A percentile compares a stretch with the other conserved stretches of the same genome.
Evolutionary conservation across 2,888 invertebrate genomes (phyloP).

Genomic region (Lithosia quadra): DNA sequence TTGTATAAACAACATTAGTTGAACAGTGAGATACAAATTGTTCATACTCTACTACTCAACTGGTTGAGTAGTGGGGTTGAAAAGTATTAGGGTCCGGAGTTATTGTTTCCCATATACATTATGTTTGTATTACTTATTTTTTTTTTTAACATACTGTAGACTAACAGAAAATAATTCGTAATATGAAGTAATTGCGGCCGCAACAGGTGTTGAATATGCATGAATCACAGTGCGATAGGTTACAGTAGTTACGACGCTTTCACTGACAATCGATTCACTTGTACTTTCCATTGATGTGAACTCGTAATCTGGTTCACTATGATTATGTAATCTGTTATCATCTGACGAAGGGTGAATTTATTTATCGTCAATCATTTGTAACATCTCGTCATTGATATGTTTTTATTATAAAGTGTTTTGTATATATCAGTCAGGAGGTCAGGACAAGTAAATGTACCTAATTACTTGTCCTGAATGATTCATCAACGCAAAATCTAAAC

Average conservation of each 20-base stretch:
- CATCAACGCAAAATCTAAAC: too few relatives aligned
- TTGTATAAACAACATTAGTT: too few relatives aligned
- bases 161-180: conserved; percentile 28
- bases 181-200: conserved; percentile 18
- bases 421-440: too few relatives aligned
- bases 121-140: not conserved
- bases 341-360: conserved; percentile 18
- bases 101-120: too few relatives aligned
- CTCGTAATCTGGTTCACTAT: conserved; percentile 51
- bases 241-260: conserved; percentile 55
- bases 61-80: too few relatives aligned
- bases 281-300: conserved; percentile 53
- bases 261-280: conserved; percentile 58
- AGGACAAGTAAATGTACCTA: too few relatives aligned
- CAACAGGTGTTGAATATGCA: conserved; percentile 23
- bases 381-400: not conserved
- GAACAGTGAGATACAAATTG: too few relatives aligned
- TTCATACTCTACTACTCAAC: too few relatives aligned
- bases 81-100: too few relatives aligned
- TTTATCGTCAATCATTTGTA: conserved; percentile 1
- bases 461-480: not conserved
- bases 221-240: conserved; percentile 55
- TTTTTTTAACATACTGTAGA: not conserved
- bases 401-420: not conserved
- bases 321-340: conserved; percentile 46